Conservation (phyloP, 1,140 invertebrate species). For the Drosophila repletoides region DNA sequence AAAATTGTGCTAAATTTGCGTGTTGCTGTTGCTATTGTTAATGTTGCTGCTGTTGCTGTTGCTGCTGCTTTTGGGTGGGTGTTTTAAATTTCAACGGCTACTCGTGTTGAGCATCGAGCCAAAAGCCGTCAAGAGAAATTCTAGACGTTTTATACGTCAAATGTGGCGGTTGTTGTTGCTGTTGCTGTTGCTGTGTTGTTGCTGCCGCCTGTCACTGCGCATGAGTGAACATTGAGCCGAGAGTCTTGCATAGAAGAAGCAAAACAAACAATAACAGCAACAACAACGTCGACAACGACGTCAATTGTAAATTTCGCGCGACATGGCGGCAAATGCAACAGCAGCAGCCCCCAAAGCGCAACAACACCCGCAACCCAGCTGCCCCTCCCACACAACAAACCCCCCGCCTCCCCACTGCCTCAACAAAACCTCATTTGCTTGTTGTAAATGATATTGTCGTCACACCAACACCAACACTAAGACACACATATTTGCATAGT, state of each 20-base stretch:
- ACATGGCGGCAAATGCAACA: slow-evolving; percentile 63
- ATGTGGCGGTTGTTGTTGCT: slow-evolving; percentile 48
- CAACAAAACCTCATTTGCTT: slow-evolving; percentile 37
- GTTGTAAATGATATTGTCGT: slow-evolving; percentile 78
- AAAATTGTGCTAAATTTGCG: slow-evolving; percentile 11
- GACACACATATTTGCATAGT: slow-evolving; percentile 52
- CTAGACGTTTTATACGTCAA: slow-evolving; percentile 74
- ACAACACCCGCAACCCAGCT: slow-evolving; percentile 1
- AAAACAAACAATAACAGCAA: slow-evolving; percentile 21
- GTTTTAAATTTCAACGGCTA: slow-evolving; percentile 76
- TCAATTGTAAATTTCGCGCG: slow-evolving; percentile 72
- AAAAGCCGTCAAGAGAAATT: slow-evolving; percentile 63
- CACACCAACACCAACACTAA: slow-evolving; percentile 47
- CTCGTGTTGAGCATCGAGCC: slow-evolving; percentile 68
- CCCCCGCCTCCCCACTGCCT: background rate
- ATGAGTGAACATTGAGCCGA: slow-evolving; percentile 73
- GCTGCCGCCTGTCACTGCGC: slow-evolving; percentile 67
- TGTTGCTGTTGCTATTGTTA: slow-evolving; percentile 28
- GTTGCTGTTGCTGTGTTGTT: slow-evolving; percentile 32
- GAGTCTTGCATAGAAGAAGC: slow-evolving; percentile 26
- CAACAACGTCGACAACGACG: slow-evolving; percentile 41
- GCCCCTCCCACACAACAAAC: background rate
- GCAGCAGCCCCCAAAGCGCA: slow-evolving; percentile 31
- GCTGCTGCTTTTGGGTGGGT: slow-evolving; percentile 29
- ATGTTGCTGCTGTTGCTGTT: slow-evolving; percentile 28